Conservation (phyloP, 2,797 vertebrate genomes). For the Florisuga fusca region DNA sequence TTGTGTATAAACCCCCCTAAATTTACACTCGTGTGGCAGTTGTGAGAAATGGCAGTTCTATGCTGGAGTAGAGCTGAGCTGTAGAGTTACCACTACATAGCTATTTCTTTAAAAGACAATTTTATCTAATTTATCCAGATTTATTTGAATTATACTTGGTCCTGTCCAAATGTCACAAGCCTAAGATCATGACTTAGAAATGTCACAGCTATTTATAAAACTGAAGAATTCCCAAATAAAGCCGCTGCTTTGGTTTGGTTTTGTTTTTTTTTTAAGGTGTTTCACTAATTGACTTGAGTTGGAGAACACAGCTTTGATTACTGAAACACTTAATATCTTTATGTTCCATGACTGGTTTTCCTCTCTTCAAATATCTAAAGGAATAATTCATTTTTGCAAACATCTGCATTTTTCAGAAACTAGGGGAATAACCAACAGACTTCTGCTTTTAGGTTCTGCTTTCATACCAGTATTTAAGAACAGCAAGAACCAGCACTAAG, state of each 20-base stretch:
- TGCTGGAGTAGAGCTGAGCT: not conserved
- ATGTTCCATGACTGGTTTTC: slow-evolving; percentile 54
- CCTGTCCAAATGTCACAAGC: not conserved
- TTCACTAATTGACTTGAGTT: slow-evolving; percentile 53
- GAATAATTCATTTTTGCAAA: slow-evolving; percentile 61
- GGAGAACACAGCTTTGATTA: slow-evolving; percentile 50
- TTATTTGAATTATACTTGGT: not conserved
- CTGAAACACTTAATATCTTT: slow-evolving; percentile 41
- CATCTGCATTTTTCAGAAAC: not conserved
- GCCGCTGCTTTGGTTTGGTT: not conserved
- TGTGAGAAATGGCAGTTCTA: not conserved
- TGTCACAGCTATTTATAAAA: slow-evolving; percentile 44
- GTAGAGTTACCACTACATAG: not conserved
- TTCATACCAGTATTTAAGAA: not conserved
- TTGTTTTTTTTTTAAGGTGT: not conserved
- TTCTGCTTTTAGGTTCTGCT: not conserved
- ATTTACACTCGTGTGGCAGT: not conserved
- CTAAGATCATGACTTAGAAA: not conserved
- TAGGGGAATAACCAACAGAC: not conserved
- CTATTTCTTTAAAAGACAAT: not conserved
- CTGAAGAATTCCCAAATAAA: slow-evolving; percentile 5
- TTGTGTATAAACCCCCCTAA: not conserved
- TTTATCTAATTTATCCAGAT: slow-evolving; percentile 6
- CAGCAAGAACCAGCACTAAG: not conserved
- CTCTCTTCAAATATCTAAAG: slow-evolving; percentile 59